phyloP scores from a whole-genome alignment of 2,113 vertebrate genomes.

The Charadrius vociferus region DNA sequence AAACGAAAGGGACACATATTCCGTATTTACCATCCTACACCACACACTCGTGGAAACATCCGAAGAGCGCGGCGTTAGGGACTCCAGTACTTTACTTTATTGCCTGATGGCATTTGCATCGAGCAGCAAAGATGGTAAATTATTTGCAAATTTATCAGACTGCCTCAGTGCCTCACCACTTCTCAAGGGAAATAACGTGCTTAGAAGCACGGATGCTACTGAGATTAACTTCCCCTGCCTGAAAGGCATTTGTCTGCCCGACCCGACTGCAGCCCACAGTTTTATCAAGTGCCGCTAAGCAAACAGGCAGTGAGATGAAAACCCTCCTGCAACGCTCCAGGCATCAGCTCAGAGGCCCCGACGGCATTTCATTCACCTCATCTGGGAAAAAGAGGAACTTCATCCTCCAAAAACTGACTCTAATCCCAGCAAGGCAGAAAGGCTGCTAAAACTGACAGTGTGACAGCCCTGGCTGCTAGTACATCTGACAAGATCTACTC shows the following conservation, averaged over 20 bases:
- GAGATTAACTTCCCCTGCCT: not conserved
- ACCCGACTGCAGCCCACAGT: not conserved
- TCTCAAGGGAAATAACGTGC: not conserved
- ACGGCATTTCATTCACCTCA: rapidly evolving
- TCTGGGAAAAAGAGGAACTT: not conserved
- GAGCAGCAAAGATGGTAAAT: not conserved
- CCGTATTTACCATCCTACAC: not conserved
- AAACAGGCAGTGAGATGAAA: not conserved
- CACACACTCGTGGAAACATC: not conserved
- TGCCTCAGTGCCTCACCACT: not conserved
- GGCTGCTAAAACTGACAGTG: not conserved
- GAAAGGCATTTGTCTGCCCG: not conserved
- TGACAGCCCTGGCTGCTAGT: not conserved
- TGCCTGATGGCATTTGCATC: rapidly evolving
- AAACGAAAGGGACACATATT: not conserved
- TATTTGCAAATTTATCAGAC: not conserved
- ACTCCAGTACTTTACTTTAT: not conserved
- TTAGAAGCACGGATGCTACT: not conserved
- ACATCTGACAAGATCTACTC: not conserved
- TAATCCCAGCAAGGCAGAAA: not conserved
- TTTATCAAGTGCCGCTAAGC: not conserved
- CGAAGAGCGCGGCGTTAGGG: not conserved
- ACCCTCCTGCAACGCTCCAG: rapidly evolving
- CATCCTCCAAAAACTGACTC: not conserved
- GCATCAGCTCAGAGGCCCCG: not conserved